Percentiles rank a stretch among this genome's conserved stretches.
phyloP scores from a whole-genome alignment of 1,140 invertebrate genomes.

The Scaptomyza pallida region DNA sequence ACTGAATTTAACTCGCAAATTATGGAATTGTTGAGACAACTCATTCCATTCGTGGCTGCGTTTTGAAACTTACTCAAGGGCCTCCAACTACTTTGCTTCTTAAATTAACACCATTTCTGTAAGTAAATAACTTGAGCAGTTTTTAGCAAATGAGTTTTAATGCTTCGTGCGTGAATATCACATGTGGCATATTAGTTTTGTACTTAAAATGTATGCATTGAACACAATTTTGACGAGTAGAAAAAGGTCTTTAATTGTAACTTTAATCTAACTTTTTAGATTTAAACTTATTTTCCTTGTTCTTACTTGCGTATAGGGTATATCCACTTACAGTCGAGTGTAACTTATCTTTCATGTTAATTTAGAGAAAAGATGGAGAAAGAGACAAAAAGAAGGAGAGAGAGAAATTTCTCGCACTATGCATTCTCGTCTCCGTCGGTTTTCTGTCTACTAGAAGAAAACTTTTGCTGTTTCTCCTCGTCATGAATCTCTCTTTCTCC shows the following conservation, averaged over 20 bases:
- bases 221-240: too few relatives aligned
- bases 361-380: conserved; percentile 5
- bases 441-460: conserved; percentile 38
- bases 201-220: too few relatives aligned
- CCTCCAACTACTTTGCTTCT: background rate
- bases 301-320: too few relatives aligned
- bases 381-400: background rate
- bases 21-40: conserved; percentile 12
- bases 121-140: conserved; percentile 19
- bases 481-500: conserved; percentile 2
- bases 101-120: conserved; percentile 18
- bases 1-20: conserved; percentile 2
- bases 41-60: background rate
- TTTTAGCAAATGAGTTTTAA: conserved; percentile 23
- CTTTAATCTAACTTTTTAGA: too few relatives aligned
- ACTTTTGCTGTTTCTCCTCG: conserved; percentile 22
- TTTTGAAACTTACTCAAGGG: background rate
- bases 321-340: background rate
- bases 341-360: conserved; percentile 25
- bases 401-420: conserved; percentile 46
- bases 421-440: conserved; percentile 17
- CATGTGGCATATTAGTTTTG: background rate
- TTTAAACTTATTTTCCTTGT: too few relatives aligned
- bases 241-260: too few relatives aligned
- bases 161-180: background rate